Evolutionary conservation across 1,140 invertebrate species (phyloP), one percentile per base, ranked within the genome.

Genomic region (Heliconius hermathena): DNA sequence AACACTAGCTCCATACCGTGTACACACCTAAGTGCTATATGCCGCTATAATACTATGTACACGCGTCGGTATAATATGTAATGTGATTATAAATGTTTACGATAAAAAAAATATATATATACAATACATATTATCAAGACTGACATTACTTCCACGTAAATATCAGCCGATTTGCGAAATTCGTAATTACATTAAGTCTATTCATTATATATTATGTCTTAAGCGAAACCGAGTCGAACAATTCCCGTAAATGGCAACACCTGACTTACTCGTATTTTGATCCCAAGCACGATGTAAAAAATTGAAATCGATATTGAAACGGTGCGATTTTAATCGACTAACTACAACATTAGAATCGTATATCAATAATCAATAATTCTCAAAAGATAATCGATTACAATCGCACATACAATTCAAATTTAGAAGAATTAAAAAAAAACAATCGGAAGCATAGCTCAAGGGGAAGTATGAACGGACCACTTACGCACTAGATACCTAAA

Each of bases 401-500:
- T 71, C 29, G 70, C 70, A 36, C 20, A 8, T 13, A 33, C 11
- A 11, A 41, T 9, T 26, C 16, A 41, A 72, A 72, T 38, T 26
- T 29, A 36, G 36, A 72, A 72, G 71, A 20, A 72, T 72, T 46
- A 16, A n/a, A 72, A 20, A 36, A 20, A 38, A 71, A 6, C 26
- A 26, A n/a, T 52, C 72, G 81, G 82, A 88, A 88, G 84, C 84
- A 78, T 83, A 80, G 83, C 77, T 66, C 54, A 57, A 66, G 49
- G 54, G 54, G 71, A 80, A 29, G 85, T 85, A 77, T 88, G 91
- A 87, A 90, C 87, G 77, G 87, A 90, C 89, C 90, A 89, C 91
- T 94, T 94, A 94, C 90, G 90, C 82, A 92, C 92, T 94, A 94
- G 87, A 91, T 94, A 94, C 91, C 91, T 93, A 93, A 93, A 89